Percentiles rank a stretch among this genome's conserved stretches.
phyloP scores from a whole-genome alignment of 2,888 invertebrate genomes.

The Andrena camellia region DNA sequence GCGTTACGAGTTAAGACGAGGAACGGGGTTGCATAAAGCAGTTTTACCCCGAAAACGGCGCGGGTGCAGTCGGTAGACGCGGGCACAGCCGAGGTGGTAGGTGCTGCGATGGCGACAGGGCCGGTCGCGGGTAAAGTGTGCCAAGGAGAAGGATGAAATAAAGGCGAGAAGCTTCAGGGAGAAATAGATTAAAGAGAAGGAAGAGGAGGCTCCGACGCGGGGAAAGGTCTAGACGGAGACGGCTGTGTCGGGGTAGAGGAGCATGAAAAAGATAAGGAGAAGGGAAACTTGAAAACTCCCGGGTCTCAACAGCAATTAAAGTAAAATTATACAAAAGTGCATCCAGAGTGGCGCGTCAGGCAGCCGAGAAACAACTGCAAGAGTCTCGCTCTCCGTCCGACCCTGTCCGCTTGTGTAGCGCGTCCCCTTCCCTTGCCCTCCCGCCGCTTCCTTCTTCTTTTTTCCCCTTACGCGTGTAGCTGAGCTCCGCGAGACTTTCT shows the following conservation, averaged over 20 bases:
- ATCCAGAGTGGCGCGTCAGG: slow-evolving; percentile 72
- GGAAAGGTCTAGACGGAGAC: slow-evolving; percentile 11
- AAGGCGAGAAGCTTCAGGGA: slow-evolving; percentile 45
- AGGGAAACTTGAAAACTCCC: slow-evolving; percentile 76
- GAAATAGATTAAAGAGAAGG: slow-evolving; percentile 52
- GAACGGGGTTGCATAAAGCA: slow-evolving; percentile 44
- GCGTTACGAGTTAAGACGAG: slow-evolving; percentile 53
- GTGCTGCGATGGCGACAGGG: slow-evolving; percentile 31
- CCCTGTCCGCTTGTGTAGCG: slow-evolving; percentile 32
- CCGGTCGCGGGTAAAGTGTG: slow-evolving; percentile 21
- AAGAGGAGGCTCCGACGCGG: slow-evolving; percentile 17
- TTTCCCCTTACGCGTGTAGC: slow-evolving; percentile 36
- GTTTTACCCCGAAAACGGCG: slow-evolving; percentile 23
- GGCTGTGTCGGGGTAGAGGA: neutral
- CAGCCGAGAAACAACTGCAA: slow-evolving; percentile 72
- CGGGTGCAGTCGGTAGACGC: neutral
- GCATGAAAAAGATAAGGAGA: slow-evolving; percentile 59
- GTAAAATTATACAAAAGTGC: slow-evolving; percentile 81
- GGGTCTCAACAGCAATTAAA: slow-evolving; percentile 80
- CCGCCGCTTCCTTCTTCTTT: neutral
- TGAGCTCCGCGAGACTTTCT: slow-evolving; percentile 58
- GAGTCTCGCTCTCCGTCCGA: slow-evolving; percentile 46
- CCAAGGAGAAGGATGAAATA: slow-evolving; percentile 40
- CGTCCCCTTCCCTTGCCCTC: slow-evolving; percentile 25
- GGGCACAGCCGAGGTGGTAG: slow-evolving; percentile 5